A percentile compares a stretch with the other conserved stretches of the same genome.
phyloP scores from a whole-genome alignment of 2,113 vertebrate genomes.

The Rhinichthys klamathensis region DNA sequence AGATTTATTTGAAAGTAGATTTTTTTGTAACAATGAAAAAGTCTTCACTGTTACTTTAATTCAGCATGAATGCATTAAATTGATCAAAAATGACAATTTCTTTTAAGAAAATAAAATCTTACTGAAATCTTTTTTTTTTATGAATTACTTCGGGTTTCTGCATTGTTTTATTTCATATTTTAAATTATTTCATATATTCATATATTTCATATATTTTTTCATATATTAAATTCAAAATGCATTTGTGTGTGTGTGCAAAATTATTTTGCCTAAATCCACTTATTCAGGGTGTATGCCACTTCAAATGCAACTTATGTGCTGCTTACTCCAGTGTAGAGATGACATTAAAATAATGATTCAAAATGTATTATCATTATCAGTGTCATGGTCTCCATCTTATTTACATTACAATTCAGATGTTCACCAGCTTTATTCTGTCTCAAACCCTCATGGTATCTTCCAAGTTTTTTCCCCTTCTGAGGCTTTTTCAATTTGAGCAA shows the following conservation, averaged over 20 bases:
- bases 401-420: no score
- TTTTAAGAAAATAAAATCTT: background rate
- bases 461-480: constrained; percentile 4
- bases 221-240: background rate
- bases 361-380: background rate
- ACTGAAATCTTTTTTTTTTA: no score
- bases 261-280: background rate
- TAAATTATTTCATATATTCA: no score
- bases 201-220: no score
- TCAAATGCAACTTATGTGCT: background rate
- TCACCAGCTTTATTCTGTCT: no score
- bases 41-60: no score
- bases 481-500: no score
- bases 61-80: background rate
- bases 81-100: background rate
- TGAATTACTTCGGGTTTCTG: no score
- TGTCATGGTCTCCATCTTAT: background rate
- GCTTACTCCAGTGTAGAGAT: background rate
- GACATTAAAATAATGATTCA: background rate
- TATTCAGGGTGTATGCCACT: no score
- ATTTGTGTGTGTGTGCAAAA: background rate
- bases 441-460: background rate
- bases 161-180: no score
- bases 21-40: no score
- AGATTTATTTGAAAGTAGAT: no score